These are phyloP conservation scores for Ephestia elutella DNA, from an alignment of 1,140 invertebrate species.

Conservation along the genomic window DNA sequence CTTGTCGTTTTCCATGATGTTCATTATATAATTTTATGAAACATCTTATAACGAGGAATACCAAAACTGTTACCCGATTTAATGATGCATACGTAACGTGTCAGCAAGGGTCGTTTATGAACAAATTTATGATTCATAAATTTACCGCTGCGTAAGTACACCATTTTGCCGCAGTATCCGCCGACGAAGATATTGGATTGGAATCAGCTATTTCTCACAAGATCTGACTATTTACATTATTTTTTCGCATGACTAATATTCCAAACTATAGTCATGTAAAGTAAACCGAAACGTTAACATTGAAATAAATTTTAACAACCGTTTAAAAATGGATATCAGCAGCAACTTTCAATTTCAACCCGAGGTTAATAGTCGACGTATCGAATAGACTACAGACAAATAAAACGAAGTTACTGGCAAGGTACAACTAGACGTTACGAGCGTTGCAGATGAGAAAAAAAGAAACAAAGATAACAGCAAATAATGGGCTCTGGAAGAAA, in stretches of 20 bases:
- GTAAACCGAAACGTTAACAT: too few species aligned
- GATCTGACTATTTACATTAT: background rate
- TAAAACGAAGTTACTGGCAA: background rate
- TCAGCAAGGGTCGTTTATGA: constrained; percentile 33
- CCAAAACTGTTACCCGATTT: constrained; percentile 42
- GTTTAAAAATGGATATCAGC: too few species aligned
- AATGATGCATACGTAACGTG: constrained; percentile 41
- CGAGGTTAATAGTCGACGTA: background rate
- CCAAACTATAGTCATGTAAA: too few species aligned
- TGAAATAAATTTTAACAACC: too few species aligned
- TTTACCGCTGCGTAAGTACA: constrained; percentile 23
- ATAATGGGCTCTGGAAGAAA: background rate
- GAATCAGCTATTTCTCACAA: background rate
- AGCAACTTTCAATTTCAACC: background rate
- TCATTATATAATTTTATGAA: background rate
- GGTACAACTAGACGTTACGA: background rate
- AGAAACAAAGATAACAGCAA: background rate
- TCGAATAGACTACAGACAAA: background rate
- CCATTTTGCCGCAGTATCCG: background rate
- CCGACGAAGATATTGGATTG: background rate
- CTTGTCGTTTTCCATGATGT: background rate
- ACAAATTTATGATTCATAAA: constrained; percentile 48
- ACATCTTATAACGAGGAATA: constrained; percentile 13
- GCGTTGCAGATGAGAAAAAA: background rate
- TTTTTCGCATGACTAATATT: too few species aligned